A percentile compares a stretch with the other conserved stretches of the same genome.
These are phyloP conservation scores for Myrmophylax atrothorax DNA, from an alignment of 2,113 vertebrate genomes.

Conservation along the genomic window DNA sequence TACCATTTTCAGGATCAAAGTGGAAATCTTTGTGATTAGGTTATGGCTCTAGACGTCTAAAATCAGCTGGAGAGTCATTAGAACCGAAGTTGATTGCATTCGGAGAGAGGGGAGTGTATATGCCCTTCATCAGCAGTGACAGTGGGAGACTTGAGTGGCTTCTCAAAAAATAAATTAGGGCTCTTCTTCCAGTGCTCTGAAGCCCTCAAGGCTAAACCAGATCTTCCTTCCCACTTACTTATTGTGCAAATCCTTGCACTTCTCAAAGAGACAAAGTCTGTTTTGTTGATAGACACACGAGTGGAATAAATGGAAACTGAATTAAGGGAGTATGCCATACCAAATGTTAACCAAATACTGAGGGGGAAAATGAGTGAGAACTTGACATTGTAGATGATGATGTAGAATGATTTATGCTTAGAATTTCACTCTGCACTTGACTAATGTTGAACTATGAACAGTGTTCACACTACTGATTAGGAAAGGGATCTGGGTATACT, in stretches of 20 bases:
- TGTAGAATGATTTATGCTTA: not conserved
- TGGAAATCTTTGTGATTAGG: not conserved
- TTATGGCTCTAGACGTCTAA: not conserved
- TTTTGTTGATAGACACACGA: not conserved
- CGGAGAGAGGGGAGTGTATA: not conserved
- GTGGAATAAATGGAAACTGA: not conserved
- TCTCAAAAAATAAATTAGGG: conserved; percentile 10
- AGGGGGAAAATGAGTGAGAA: not conserved
- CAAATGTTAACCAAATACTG: not conserved
- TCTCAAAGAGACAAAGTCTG: not conserved
- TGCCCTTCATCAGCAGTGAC: not conserved
- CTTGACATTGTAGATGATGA: not conserved
- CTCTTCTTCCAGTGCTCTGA: conserved; percentile 13
- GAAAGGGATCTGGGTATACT: not conserved
- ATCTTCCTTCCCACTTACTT: not conserved
- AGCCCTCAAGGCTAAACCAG: not conserved
- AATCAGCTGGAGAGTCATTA: conserved; percentile 17
- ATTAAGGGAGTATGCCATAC: not conserved
- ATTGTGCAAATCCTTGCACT: not conserved
- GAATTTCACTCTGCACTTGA: not conserved
- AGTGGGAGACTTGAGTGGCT: not conserved
- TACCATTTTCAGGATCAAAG: not conserved
- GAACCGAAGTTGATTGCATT: conserved; percentile 5
- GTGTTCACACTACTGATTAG: not conserved
- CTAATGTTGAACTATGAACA: not conserved